Conservation (phyloP, 2,888 invertebrate genomes). For the Dicyrtoma fusca region DNA sequence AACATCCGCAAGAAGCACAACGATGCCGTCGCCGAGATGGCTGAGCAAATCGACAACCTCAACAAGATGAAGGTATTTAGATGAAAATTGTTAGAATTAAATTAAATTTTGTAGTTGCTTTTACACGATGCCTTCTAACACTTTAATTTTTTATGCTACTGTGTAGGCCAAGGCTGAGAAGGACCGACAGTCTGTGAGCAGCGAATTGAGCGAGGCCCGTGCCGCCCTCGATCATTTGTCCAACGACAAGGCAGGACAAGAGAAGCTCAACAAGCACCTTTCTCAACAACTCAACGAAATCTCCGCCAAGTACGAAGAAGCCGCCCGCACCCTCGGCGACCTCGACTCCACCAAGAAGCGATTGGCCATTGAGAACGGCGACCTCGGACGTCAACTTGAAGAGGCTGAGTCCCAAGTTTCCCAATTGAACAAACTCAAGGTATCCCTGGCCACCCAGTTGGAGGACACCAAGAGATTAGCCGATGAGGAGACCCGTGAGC, state of each 20-base stretch:
- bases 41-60: constrained; percentile 99
- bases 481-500: constrained; percentile 95
- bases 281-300: constrained; percentile 94
- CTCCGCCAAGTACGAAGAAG: constrained; percentile 94
- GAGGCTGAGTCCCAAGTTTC: constrained; percentile 98
- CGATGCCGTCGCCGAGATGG: constrained; percentile 98
- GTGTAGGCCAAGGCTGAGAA: constrained; percentile 99
- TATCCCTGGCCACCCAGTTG: constrained; percentile 90
- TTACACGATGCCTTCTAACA: too few species aligned
- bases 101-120: too few species aligned
- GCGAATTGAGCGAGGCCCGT: constrained; percentile 97
- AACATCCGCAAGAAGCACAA: constrained; percentile 99
- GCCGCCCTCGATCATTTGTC: constrained; percentile 95
- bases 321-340: constrained; percentile 95
- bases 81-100: too few species aligned
- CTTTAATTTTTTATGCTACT: too few species aligned
- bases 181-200: constrained; percentile 97
- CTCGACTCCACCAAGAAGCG: constrained; percentile 98
- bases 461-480: constrained; percentile 98
- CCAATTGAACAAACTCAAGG: constrained; percentile 96
- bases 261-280: constrained; percentile 98
- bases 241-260: constrained; percentile 85
- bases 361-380: constrained; percentile 95
- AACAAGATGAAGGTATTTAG: constrained; percentile 99
- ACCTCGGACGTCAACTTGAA: constrained; percentile 94